Conservation (phyloP, 2,797 vertebrate species). For the Micromesistius poutassou region DNA sequence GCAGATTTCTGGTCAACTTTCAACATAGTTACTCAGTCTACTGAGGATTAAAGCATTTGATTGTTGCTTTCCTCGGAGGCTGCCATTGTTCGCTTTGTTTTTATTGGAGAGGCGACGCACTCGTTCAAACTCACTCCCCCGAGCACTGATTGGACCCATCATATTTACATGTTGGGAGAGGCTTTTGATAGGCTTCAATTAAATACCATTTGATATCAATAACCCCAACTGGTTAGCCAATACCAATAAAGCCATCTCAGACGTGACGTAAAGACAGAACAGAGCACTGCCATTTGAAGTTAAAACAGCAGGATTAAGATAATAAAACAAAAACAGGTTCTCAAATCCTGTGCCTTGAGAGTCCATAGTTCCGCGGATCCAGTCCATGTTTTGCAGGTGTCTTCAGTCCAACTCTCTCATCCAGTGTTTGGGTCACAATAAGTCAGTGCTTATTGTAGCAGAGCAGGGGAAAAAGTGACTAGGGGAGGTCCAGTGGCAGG, state of each 20-base stretch:
- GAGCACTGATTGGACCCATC: neutral
- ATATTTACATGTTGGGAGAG: neutral
- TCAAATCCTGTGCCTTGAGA: neutral
- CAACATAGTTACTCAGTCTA: neutral
- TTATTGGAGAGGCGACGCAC: too few species aligned
- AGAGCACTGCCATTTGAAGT: neutral
- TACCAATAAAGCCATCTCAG: too few species aligned
- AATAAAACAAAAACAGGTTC: neutral
- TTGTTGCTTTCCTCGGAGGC: neutral
- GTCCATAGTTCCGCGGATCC: slow-evolving; percentile 40
- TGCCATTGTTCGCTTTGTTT: too few species aligned
- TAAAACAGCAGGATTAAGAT: neutral
- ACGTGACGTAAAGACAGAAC: too few species aligned
- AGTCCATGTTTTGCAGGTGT: slow-evolving; percentile 62
- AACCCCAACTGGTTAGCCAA: too few species aligned
- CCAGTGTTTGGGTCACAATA: slow-evolving; percentile 62
- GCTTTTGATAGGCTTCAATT: too few species aligned
- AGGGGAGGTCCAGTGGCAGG: slow-evolving; percentile 56
- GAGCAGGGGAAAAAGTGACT: slow-evolving; percentile 70
- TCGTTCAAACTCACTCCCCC: too few species aligned
- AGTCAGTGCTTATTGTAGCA: slow-evolving; percentile 71
- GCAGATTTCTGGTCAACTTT: too few species aligned
- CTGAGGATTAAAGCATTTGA: neutral
- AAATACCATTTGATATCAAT: too few species aligned
- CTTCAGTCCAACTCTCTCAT: slow-evolving; percentile 70